Conservation (phyloP, 2,888 invertebrate genomes). For the Diplazon laetatorius region DNA sequence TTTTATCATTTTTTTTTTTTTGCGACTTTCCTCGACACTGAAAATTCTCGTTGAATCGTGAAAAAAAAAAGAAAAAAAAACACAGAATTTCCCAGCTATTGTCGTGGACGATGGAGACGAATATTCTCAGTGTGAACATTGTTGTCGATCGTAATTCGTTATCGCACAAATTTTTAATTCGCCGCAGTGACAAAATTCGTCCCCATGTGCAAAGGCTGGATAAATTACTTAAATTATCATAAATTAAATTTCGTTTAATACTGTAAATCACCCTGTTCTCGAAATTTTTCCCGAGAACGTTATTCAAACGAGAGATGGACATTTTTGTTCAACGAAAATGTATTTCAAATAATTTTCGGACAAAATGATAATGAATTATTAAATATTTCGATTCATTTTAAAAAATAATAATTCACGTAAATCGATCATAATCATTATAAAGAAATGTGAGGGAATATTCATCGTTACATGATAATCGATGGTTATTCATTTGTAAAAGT, state of each 20-base stretch:
- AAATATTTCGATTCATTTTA: no score
- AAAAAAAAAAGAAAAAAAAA: no score
- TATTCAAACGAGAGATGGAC: no score
- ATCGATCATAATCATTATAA: no score
- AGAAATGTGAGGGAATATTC: no score
- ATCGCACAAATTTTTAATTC: neutral
- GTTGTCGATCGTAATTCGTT: neutral
- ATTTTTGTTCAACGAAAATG: no score
- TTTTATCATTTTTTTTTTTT: conserved; percentile 8
- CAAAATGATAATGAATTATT: no score
- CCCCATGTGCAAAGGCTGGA: conserved; percentile 61
- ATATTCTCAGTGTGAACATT: conserved; percentile 39
- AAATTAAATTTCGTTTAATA: conserved; percentile 74
- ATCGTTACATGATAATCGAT: no score
- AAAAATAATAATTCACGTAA: no score
- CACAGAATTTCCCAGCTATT: conserved; percentile 37
- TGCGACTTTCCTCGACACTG: neutral
- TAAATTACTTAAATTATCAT: conserved; percentile 54
- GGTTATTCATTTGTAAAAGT: no score
- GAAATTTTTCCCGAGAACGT: conserved; percentile 65
- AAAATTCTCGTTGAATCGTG: conserved; percentile 51
- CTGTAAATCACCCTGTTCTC: conserved; percentile 74
- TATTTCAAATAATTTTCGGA: no score
- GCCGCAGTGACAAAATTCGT: conserved; percentile 59
- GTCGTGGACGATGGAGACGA: conserved; percentile 56